Conservation (phyloP, 2,113 vertebrate species). For the Scartelaos histophorus region DNA sequence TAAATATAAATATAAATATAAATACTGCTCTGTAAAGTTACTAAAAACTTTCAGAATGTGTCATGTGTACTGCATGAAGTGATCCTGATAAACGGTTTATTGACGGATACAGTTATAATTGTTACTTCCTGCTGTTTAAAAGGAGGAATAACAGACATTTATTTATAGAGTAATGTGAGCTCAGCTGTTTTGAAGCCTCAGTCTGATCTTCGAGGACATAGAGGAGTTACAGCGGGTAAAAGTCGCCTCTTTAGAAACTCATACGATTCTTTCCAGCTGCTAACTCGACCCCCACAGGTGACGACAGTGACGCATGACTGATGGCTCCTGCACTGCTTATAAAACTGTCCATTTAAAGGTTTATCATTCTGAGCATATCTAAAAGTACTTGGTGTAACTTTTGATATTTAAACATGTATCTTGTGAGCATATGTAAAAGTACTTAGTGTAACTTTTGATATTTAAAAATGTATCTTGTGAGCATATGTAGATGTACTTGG, state of each 20-base stretch:
- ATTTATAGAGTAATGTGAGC: not conserved
- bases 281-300: slow-evolving; percentile 10
- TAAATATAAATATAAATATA: too few relatives aligned
- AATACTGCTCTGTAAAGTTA: too few relatives aligned
- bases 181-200: slow-evolving; percentile 21
- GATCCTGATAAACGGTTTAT: not conserved
- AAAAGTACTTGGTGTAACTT: not conserved
- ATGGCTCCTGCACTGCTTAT: slow-evolving; percentile 15
- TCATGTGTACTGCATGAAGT: too few relatives aligned
- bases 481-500: not conserved
- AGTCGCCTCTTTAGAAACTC: slow-evolving; percentile 38
- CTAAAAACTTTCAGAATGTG: not conserved
- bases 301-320: slow-evolving; percentile 14
- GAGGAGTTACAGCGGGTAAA: slow-evolving; percentile 24
- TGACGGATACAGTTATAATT: not conserved
- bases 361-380: not conserved
- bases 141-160: not conserved
- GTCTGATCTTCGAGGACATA: slow-evolving; percentile 15
- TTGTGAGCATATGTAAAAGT: not conserved
- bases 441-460: not conserved
- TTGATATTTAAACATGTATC: too few relatives aligned
- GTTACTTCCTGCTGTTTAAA: not conserved
- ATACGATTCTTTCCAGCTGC: slow-evolving; percentile 36
- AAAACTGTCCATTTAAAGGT: not conserved
- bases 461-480: too few relatives aligned